Conservation (phyloP, 2,797 vertebrate genomes). For the Paramormyrops hopkinsi region DNA sequence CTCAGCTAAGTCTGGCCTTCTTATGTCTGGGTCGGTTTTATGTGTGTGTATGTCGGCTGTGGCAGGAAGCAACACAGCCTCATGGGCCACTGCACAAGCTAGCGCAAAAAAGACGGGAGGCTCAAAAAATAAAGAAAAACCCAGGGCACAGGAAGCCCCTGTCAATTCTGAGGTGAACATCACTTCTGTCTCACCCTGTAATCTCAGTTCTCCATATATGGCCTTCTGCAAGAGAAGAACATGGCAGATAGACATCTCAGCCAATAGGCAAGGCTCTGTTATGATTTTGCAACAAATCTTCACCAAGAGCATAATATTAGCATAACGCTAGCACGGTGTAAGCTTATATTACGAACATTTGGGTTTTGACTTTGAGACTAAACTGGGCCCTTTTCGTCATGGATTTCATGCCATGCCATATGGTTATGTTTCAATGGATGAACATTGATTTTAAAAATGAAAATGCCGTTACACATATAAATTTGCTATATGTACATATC, state of each 20-base stretch:
- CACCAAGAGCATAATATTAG: not conserved
- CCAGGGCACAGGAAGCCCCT: conserved; percentile 60
- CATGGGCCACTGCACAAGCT: conserved; percentile 18
- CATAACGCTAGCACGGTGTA: not conserved
- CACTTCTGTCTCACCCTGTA: conserved; percentile 29
- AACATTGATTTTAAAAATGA: not conserved
- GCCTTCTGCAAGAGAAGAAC: not conserved
- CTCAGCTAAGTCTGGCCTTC: not conserved
- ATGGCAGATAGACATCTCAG: not conserved
- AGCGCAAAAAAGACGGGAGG: conserved; percentile 29
- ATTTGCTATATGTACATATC: not conserved
- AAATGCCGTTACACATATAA: not conserved
- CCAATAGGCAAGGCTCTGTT: not conserved
- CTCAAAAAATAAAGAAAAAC: conserved; percentile 11
- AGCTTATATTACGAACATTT: not conserved
- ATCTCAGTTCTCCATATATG: conserved; percentile 44
- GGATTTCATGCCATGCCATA: not conserved
- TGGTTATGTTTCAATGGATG: not conserved
- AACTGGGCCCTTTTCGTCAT: not conserved
- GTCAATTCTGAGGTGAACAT: conserved; percentile 21
- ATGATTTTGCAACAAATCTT: not conserved
- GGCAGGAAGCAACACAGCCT: conserved; percentile 44
- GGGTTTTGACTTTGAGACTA: not conserved
- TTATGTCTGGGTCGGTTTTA: not conserved
- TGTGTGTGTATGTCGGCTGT: not conserved